Evolutionary conservation across 2,797 vertebrate genomes (phyloP).

Genomic region (Gobionotothen gibberifrons): DNA sequence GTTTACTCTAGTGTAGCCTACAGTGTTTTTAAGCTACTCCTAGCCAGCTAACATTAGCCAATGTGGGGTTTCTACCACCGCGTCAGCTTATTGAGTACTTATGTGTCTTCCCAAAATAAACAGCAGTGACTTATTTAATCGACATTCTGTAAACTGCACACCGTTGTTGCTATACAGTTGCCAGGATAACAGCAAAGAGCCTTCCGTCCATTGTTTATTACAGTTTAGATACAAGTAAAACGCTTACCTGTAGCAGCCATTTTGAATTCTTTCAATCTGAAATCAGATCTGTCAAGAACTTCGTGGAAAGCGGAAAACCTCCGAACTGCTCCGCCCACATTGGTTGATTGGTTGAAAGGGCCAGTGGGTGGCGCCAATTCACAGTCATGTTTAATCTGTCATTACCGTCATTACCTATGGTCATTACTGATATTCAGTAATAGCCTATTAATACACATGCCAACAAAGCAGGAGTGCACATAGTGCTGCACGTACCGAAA

Average conservation of each 20-base stretch:
- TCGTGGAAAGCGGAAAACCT: slow-evolving; percentile 80
- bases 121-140: neutral
- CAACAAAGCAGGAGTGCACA: neutral
- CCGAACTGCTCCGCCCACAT: slow-evolving; percentile 65
- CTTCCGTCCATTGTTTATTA: neutral
- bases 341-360: slow-evolving; percentile 54
- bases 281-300: slow-evolving; percentile 85
- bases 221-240: slow-evolving; percentile 69
- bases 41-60: slow-evolving; percentile 70
- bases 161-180: too few relatives aligned
- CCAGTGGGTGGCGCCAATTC: neutral
- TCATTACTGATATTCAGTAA: neutral
- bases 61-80: slow-evolving; percentile 50
- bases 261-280: slow-evolving; percentile 86
- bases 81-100: slow-evolving; percentile 52
- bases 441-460: too few relatives aligned
- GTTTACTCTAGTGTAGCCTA: slow-evolving; percentile 47
- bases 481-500: neutral
- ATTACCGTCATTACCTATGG: too few relatives aligned
- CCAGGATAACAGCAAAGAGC: neutral
- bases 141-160: neutral
- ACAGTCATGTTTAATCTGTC: neutral
- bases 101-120: slow-evolving; percentile 18
- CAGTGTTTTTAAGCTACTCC: slow-evolving; percentile 48
- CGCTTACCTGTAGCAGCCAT: slow-evolving; percentile 88